phyloP scores from a whole-genome alignment of 37 sponge, comb jelly and placozoan genomes.

The Beroe ovata region DNA sequence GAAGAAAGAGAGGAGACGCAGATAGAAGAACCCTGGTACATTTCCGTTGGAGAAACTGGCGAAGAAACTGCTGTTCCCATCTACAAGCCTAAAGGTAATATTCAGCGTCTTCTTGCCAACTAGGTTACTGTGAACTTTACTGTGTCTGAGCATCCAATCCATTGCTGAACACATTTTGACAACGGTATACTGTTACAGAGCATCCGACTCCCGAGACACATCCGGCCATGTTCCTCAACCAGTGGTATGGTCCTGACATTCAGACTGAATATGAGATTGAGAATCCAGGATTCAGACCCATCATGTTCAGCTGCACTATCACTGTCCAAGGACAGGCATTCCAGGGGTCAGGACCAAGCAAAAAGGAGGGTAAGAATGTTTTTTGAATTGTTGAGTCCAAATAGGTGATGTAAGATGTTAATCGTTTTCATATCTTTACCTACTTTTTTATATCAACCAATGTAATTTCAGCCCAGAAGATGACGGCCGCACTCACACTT shows the following conservation, averaged over 20 bases:
- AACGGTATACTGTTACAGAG: no score
- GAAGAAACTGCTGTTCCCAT: neutral
- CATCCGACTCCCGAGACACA: conserved; percentile 13
- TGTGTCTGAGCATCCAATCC: no score
- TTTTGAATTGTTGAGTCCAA: no score
- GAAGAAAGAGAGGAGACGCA: neutral
- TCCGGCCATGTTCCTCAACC: conserved; percentile 29
- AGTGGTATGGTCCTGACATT: conserved; percentile 22
- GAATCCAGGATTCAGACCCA: conserved; percentile 36
- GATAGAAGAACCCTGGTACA: conserved; percentile 42
- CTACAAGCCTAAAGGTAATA: neutral
- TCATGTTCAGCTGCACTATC: conserved; percentile 22
- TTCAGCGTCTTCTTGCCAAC: no score
- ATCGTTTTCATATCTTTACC: no score
- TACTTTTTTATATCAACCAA: no score
- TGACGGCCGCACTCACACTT: neutral
- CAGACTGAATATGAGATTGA: conserved; percentile 12
- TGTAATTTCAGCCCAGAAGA: conserved; percentile 46
- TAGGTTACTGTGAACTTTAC: no score
- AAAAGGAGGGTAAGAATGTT: conserved; percentile 39
- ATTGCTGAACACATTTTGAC: no score
- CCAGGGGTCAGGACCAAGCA: conserved; percentile 30
- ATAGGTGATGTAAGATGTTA: no score
- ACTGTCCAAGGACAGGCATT: conserved; percentile 5
- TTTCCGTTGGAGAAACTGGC: neutral